These are phyloP conservation scores for Penaeus vannamei DNA, from an alignment of 1,140 invertebrate genomes.

Conservation along the genomic window DNA sequence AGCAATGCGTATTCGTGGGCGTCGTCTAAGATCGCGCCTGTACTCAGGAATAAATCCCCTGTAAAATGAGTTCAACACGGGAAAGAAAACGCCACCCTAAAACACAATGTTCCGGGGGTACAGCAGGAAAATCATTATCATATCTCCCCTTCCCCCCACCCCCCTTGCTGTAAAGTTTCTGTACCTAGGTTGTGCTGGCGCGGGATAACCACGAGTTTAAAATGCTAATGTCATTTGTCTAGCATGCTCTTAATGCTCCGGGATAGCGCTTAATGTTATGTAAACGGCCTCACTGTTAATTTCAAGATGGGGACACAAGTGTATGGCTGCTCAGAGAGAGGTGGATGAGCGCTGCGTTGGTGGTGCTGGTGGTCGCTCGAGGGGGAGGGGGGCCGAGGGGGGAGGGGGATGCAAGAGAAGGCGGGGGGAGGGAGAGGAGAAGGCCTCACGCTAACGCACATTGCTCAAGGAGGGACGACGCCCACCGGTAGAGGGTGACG, in stretches of 20 bases:
- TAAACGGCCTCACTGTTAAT: constrained; percentile 67
- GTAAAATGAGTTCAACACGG: constrained; percentile 37
- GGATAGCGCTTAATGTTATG: constrained; percentile 67
- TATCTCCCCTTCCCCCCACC: constrained; percentile 51
- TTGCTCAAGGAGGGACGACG: too few relatives aligned
- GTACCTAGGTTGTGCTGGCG: constrained; percentile 64
- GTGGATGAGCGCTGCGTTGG: constrained; percentile 54
- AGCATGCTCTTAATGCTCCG: constrained; percentile 65
- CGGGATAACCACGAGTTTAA: constrained; percentile 67
- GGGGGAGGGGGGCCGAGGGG: neutral
- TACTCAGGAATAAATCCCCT: too few relatives aligned
- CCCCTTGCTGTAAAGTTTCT: constrained; percentile 59
- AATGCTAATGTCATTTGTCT: constrained; percentile 68
- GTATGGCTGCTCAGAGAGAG: constrained; percentile 66
- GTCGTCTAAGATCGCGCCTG: too few relatives aligned
- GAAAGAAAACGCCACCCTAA: constrained; percentile 57
- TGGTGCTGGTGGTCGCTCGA: constrained; percentile 33
- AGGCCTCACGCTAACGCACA: too few relatives aligned
- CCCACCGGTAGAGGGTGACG: too few relatives aligned
- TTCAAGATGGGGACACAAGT: constrained; percentile 66
- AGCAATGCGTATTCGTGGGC: neutral
- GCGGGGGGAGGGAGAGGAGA: neutral
- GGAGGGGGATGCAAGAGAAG: neutral
- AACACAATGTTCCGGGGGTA: constrained; percentile 60
- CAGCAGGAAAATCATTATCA: constrained; percentile 62